These are phyloP conservation scores for Sebastes hubbsi DNA, from an alignment of 2,797 vertebrate genomes.

Conservation along the genomic window DNA sequence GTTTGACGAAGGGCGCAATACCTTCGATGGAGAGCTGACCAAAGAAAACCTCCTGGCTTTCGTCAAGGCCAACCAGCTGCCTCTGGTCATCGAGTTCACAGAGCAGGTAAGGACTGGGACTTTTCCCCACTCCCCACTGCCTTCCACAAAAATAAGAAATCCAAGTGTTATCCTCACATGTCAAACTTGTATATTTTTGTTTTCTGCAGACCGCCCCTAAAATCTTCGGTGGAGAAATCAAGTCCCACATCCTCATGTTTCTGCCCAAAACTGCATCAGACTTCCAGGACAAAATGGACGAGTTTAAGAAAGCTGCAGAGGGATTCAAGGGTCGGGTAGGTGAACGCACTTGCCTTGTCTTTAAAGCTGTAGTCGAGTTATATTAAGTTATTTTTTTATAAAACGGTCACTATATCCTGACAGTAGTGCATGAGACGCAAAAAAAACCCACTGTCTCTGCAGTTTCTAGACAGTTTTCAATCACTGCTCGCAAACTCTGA, in stretches of 20 bases:
- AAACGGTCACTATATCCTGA: no score
- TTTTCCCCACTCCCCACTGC: no score
- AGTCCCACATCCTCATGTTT: conserved; percentile 97
- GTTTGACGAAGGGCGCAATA: conserved; percentile 98
- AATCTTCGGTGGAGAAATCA: conserved; percentile 99
- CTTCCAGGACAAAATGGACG: conserved; percentile 90
- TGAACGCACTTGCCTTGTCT: neutral
- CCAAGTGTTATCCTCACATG: neutral
- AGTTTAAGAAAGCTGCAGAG: conserved; percentile 92
- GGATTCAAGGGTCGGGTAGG: conserved; percentile 93
- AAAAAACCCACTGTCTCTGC: no score
- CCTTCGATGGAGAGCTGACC: conserved; percentile 91
- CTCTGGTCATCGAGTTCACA: conserved; percentile 98
- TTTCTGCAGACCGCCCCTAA: conserved; percentile 93
- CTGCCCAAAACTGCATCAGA: conserved; percentile 90
- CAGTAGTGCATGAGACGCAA: no score
- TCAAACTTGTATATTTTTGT: neutral
- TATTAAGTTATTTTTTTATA: no score
- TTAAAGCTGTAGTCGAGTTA: no score
- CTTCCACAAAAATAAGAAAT: neutral
- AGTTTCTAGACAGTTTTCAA: no score
- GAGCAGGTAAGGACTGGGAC: conserved; percentile 87
- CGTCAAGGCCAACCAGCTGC: conserved; percentile 94
- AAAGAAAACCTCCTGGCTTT: conserved; percentile 91
- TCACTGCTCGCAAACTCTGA: no score